A percentile compares a stretch with the other conserved stretches of the same genome.
Evolutionary conservation across 2,888 invertebrate species (phyloP).

Genomic region (Eucera pruinosa): DNA sequence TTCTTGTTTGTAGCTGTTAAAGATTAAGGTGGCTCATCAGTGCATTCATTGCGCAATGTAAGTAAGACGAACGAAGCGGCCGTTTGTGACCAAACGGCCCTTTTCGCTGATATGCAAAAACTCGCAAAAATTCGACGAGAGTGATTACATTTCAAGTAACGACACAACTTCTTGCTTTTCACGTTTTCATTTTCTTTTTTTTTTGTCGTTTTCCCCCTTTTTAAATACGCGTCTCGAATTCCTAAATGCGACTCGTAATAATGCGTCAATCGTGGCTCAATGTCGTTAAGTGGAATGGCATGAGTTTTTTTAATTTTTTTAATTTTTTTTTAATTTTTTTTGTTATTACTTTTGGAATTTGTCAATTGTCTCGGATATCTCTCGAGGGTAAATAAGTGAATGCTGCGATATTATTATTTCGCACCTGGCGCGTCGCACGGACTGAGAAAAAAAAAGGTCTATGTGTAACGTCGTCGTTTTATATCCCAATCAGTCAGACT

Average conservation of each 20-base stretch:
- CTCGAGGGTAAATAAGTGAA: constrained; percentile 62
- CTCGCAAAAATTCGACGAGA: constrained; percentile 59
- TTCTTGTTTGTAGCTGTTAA: constrained; percentile 41
- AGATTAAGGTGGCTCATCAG: constrained; percentile 42
- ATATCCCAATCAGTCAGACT: constrained; percentile 74
- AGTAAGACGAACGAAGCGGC: constrained; percentile 46
- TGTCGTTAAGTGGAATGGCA: constrained; percentile 72
- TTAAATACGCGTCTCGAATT: constrained; percentile 28
- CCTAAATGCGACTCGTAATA: constrained; percentile 44
- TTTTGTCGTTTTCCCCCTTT: not conserved
- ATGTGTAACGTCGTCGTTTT: constrained; percentile 59
- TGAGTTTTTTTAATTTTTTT: constrained; percentile 51
- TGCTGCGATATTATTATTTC: constrained; percentile 54
- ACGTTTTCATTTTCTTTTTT: constrained; percentile 34
- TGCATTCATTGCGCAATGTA: constrained; percentile 62
- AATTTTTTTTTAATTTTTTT: constrained; percentile 22
- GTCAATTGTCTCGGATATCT: constrained; percentile 53
- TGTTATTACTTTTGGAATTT: constrained; percentile 41
- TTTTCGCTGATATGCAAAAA: constrained; percentile 62
- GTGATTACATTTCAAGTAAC: constrained; percentile 56
- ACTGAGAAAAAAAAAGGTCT: constrained; percentile 58
- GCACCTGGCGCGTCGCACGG: constrained; percentile 57
- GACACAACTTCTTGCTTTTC: constrained; percentile 35
- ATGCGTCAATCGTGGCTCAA: constrained; percentile 52
- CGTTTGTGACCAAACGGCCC: constrained; percentile 30